Base-by-base conservation (phyloP, 2,888 invertebrate genomes). In the Nebria salina region DNA sequence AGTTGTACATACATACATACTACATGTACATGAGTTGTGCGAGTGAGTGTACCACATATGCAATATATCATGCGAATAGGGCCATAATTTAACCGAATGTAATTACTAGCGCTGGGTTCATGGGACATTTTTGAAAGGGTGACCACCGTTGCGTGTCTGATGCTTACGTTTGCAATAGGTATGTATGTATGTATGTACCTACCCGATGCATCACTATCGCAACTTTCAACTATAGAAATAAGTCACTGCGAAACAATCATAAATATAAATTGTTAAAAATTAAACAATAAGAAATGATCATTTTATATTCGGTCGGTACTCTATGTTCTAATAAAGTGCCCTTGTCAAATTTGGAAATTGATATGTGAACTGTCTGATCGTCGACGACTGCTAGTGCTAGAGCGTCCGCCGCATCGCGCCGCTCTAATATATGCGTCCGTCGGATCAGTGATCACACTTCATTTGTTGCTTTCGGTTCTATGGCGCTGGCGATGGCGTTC, bases 381-480 rank as follows among this genome's bases (percentile, higher is more conserved):
- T 11, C 70, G 70, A 11, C 70, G 70, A 25, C 70, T 70, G 11
- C 25, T 20, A 20, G 15, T 70, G 34, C 20, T 20, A 20, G 25
- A 66, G 70, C 25, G 70, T 26, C 11, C 25, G 70, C 15, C 66
- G 66, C 66, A 20, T 66, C 66, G 34, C 34, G 34, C 5, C 34
- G 34, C 34, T 54, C 70, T 80, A 80, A 80, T 80, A 64, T 80
- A 80, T 80, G 75, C 80, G 80, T 70, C 80, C 80, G 80, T 80
- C 80, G 41, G 70, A 72, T 72, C 80, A 70, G 72, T 15, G 86
- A 87, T 87, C 86, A 87, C 87, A 87, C 87, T 87, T 88, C 88
- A 87, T 88, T 88, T 88, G 86, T 86, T 86, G 75, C 84, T 64
- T 75, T 84, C 84, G 86, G 86, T 87, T 86, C 11, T 54, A 87